Conservation (phyloP, 2,113 vertebrate species). For the Colistium nudipinnis region DNA sequence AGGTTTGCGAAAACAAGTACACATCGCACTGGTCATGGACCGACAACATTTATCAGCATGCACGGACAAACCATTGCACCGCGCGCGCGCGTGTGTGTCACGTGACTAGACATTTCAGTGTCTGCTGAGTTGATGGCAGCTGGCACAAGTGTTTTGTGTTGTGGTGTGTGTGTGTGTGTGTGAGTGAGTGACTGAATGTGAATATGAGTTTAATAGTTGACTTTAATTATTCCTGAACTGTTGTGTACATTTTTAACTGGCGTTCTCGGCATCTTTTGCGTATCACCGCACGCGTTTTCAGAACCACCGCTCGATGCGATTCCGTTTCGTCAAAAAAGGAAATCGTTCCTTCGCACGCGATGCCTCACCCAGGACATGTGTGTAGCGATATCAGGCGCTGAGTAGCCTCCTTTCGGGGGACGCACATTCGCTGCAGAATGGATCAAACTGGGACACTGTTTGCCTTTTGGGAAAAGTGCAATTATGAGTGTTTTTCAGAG, state of each 20-base stretch:
- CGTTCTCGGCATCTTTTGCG: slow-evolving; percentile 15
- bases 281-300: slow-evolving; percentile 4
- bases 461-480: slow-evolving; percentile 68
- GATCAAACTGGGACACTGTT: slow-evolving; percentile 54
- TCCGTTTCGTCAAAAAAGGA: slow-evolving; percentile 31
- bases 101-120: too few species aligned
- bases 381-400: slow-evolving; percentile 38
- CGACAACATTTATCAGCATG: too few species aligned
- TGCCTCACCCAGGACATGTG: slow-evolving; percentile 25
- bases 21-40: too few species aligned
- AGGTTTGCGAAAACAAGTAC: too few species aligned
- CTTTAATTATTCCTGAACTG: not conserved
- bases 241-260: not conserved
- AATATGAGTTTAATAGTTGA: not conserved
- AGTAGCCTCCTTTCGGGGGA: slow-evolving; percentile 30
- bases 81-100: too few species aligned
- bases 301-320: slow-evolving; percentile 6
- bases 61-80: too few species aligned
- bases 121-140: not conserved
- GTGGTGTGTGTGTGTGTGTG: not conserved
- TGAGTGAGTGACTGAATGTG: not conserved
- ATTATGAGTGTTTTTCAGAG: slow-evolving; percentile 68
- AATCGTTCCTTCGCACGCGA: slow-evolving; percentile 22
- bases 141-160: not conserved
- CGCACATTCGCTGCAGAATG: slow-evolving; percentile 31